Base-by-base conservation (phyloP, 2,888 invertebrate species). In the Chrysolina americana region DNA sequence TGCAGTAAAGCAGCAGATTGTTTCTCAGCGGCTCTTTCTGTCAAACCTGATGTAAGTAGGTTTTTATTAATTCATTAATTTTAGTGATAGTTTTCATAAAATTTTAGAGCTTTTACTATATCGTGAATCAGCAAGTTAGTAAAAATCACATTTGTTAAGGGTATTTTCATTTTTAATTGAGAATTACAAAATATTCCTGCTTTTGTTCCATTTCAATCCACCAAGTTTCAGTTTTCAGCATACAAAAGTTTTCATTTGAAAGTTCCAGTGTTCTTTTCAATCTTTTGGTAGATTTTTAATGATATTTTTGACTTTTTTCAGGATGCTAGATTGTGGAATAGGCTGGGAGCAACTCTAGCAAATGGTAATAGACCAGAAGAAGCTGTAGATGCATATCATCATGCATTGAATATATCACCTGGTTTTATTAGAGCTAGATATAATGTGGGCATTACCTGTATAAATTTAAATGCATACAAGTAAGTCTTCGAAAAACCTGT, bases 1-100 rank as follows among this genome's bases (percentile, higher is more conserved):
- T 98, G 95, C 88, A 95, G 97, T 81, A 97, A 98, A 89, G 99
- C 99, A 15, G 95, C 95, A 0, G 99, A 99, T 89, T 99, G 98
- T 88, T 98, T 99, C 87, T 92, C 93, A 83, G 92, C 97, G 53
- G 98, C 98, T 0, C 89, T 99, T 15, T 94, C 94, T 88, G 94
- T 94, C 15, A 91, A 92, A 83, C 94, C 93, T n/a, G 89, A 93
- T 82, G 94, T 94, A 88, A 89, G 88, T 87, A 41, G 44, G 75
- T 21, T 0, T 44, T 15, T 44, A 15, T 13, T 44, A 2, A 44
- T 44, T 44, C 15, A 15, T 13, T 36, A 4, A 8, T 36, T 36
- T 6, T 3, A 36, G 36, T 36, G 6, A 36, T 4, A 6, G 0
- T 36, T 36, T 36, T 36, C 36, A 8, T n/a, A n/a, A 8, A 36